Evolutionary conservation across 2,113 vertebrate genomes (phyloP), one percentile per base, ranked within the genome.

Genomic region (Hirundichthys speculiger): DNA sequence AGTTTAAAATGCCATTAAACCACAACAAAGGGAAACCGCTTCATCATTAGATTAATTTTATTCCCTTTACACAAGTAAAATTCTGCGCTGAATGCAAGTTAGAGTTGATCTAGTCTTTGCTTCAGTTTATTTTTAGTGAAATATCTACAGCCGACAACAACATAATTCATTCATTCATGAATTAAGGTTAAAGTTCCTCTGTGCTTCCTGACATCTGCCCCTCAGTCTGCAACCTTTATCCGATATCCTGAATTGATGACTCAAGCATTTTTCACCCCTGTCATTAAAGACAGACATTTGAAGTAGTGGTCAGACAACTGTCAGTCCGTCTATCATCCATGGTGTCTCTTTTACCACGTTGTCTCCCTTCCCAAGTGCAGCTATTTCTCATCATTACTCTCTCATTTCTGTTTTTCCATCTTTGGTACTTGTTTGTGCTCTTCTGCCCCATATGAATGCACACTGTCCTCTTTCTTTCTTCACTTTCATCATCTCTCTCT

Each of bases 231-330:
- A 51, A 42, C 49, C 39, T 13, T 52, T 30, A 27, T 25, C 54
- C 21, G 21, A 57, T 50, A 8, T 51, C 49, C 19, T 45, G 42
- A 57, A 43, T 65, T 53, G 56, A 73, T 86, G 65, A 77, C 19
- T 52, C 41, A 10, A 15, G 16, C 53, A 0, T 69, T 70, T 69
- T 82, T 45, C 52, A n/a, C n/a, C n/a, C n/a, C n/a, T n/a, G n/a
- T n/a, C n/a, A n/a, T 73, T 65, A 41, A 56, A 75, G 59, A 58
- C 46, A 69, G 62, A 68, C 65, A 11, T 80, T 78, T 86, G 80
- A 83, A 85, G 75, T 53, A 19, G 53, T 7, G 11, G 39, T 25
- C 18, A 53, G 64, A 71, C 82, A 45, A 69, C 69, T 72, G 34
- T 41, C 56, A 65, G 69, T 51, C 49, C 78, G 64, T 70, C 64